Base-by-base conservation (phyloP, 1,140 invertebrate genomes). In the Lucilia sericata region DNA sequence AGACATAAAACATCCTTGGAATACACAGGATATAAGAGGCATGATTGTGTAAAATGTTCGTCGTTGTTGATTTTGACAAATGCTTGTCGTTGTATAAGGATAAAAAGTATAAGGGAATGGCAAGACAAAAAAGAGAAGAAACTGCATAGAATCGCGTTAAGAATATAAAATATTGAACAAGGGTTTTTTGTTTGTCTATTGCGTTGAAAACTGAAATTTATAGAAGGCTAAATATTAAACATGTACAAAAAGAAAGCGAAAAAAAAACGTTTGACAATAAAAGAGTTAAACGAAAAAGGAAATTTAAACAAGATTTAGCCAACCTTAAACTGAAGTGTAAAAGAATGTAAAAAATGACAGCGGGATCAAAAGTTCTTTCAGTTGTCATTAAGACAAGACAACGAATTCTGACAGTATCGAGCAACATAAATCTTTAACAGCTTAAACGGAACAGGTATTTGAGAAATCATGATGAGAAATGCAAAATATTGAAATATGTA, bases 131-230 rank as follows among this genome's bases (percentile, higher is more conserved):
- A 70, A 30, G 25, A 30, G 25, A 30, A 30, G 25, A 30, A 70
- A 70, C 60, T 70, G 76, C 76, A 80, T 80, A 80, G 76, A 80
- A 49, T 80, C 76, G 76, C 76, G 76, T 80, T 80, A 49, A 9
- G 76, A 80, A 80, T 80, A 80, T 42, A 80, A 80, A 80, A 51
- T 80, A 80, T 80, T 80, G 76, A 80, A 70, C 19, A 60, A 14
- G 65, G n/a, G n/a, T 70, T 70, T 70, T 30, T 21, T 21, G 9
- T 70, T 70, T 70, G 9, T 21, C 21, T 70, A 42, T 42, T 42
- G 42, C 42, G 42, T 42, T 42, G 42, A 42, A 42, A 42, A 60
- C 14, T n/a, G n/a, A 60, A 60, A 60, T 60, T 60, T n/a, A 60
- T 60, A 60, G n/a, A 14, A 60, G 5, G 55, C 12, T n/a, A 60